Percentiles rank a stretch among this genome's conserved stretches.
phyloP scores from a whole-genome alignment of 2,113 vertebrate species.

The Nannobrachium achirus region DNA sequence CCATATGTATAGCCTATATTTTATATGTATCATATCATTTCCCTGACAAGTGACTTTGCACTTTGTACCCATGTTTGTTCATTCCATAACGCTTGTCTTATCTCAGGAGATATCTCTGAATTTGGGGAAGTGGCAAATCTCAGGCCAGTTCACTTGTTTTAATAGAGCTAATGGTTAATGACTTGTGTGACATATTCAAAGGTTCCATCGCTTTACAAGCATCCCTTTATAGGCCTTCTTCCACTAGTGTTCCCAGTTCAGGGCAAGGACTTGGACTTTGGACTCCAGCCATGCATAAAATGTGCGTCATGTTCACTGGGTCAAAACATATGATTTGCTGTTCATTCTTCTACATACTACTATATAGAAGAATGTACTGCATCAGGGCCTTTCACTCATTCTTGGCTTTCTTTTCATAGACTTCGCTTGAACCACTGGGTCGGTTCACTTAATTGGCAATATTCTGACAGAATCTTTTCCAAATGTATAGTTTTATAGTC shows the following conservation, averaged over 20 bases:
- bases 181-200: conserved; percentile 37
- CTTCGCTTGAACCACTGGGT: not conserved
- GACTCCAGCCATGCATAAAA: conserved; percentile 10
- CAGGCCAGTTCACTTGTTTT: conserved; percentile 7
- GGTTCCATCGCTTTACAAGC: conserved; percentile 14
- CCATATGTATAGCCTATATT: not conserved
- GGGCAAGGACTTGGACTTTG: conserved; percentile 16
- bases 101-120: conserved; percentile 10
- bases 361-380: not conserved
- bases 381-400: not conserved
- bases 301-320: conserved; percentile 8
- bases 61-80: conserved; percentile 31
- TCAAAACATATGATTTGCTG: conserved; percentile 9
- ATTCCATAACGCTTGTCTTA: not conserved
- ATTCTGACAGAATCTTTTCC: not conserved
- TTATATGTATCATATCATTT: not conserved
- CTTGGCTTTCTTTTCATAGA: not conserved
- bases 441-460: not conserved
- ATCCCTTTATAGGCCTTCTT: conserved; percentile 34
- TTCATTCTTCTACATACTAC: not conserved
- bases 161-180: conserved; percentile 47
- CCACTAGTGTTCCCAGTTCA: not conserved
- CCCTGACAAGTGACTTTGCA: conserved; percentile 21
- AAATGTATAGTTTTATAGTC: not conserved
- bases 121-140: conserved; percentile 25